Conservation (phyloP, 2,888 invertebrate species). For the Coronaproctus castanopsis region DNA sequence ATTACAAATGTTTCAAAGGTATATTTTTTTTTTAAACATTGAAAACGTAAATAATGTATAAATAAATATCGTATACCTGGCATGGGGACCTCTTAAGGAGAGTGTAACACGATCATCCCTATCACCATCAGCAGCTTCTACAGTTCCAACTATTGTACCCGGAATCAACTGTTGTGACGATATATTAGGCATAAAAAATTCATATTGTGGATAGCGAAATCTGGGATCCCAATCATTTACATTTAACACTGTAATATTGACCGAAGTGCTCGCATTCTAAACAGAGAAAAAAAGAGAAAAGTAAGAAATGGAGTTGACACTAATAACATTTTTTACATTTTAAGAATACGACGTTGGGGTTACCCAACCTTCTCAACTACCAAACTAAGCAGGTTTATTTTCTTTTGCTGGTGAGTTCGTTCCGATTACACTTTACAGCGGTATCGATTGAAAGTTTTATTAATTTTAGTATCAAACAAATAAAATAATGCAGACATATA, state of each 20-base stretch:
- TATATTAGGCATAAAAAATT: slow-evolving; percentile 39
- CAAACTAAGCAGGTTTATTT: no score
- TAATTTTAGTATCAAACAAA: no score
- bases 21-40: no score
- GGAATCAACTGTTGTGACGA: slow-evolving; percentile 19
- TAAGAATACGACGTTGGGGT: no score
- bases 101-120: slow-evolving; percentile 49
- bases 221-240: slow-evolving; percentile 88
- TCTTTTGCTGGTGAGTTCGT: no score
- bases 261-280: slow-evolving; percentile 64
- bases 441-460: no score
- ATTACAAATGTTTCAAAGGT: no score
- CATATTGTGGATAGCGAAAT: slow-evolving; percentile 70
- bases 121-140: slow-evolving; percentile 78
- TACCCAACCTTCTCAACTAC: no score
- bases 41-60: neutral
- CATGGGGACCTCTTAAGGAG: slow-evolving; percentile 47
- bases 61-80: slow-evolving; percentile 30
- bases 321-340: neutral
- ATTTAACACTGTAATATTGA: slow-evolving; percentile 60
- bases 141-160: slow-evolving; percentile 26
- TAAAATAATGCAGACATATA: no score
- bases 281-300: slow-evolving; percentile 16
- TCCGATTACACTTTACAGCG: no score
- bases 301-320: neutral